A percentile compares a stretch with the other conserved stretches of the same genome.
Evolutionary conservation across 2,888 invertebrate genomes (phyloP).

Genomic region (Euzophera pinguis): DNA sequence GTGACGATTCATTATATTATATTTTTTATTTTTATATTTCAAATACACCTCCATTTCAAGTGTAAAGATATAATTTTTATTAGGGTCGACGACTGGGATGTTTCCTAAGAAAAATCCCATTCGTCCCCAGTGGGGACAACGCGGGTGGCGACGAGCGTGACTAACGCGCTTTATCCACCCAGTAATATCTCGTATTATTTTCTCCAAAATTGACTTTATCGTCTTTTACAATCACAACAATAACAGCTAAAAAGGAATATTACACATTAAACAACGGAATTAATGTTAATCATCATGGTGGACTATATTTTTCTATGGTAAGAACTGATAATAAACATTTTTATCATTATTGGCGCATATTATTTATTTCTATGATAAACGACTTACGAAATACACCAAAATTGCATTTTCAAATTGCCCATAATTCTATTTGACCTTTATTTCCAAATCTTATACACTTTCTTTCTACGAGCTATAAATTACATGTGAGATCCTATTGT

Average conservation of each 20-base stretch:
- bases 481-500: constrained; percentile 62
- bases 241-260: background rate
- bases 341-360: background rate
- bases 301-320: background rate
- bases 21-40: no score
- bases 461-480: constrained; percentile 37
- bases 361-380: constrained; percentile 2
- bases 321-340: background rate
- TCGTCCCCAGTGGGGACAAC: no score
- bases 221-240: background rate
- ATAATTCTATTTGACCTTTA: background rate
- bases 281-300: background rate
- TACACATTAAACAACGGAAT: background rate
- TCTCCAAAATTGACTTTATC: constrained; percentile 5
- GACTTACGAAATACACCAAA: constrained; percentile 10
- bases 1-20: no score
- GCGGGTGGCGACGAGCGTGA: no score
- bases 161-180: no score
- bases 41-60: no score
- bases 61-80: no score
- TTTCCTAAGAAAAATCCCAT: no score
- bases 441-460: constrained; percentile 15
- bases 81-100: no score
- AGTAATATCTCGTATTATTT: background rate
- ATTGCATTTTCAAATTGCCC: background rate